Evolutionary conservation across 2,888 invertebrate species (phyloP), one percentile per base, ranked within the genome.

Genomic region (Gisinianus flammeolus): DNA sequence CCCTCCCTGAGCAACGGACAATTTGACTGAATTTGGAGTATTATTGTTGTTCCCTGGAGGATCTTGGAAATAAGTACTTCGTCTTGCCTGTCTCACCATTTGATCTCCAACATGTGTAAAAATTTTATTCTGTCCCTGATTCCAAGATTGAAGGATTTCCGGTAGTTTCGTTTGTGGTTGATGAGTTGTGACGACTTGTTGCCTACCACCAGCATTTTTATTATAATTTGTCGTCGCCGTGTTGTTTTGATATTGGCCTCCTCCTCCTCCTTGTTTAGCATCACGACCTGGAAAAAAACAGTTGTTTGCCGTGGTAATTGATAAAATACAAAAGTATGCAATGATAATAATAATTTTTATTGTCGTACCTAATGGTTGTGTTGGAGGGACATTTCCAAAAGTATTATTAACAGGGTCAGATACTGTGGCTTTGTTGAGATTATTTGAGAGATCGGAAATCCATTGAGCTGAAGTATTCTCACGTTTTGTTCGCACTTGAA

Each of bases 61-160:
- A 69, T 76, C 76, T 33, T 68, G 76, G 31, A 76, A 76, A 24
- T 76, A 76, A 4, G 76, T 76, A 22, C 68, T 68, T 31, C 69
- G 35, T 69, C 76, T 66, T 22, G 24, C 31, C 28, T 76, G 67
- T 26, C 68, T 76, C 6, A 33, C 28, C 5, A 6, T 26, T 26
- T 28, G 31, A 2, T 76, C 76, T n/a, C 35, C 62, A 52, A 5
- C 26, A 35, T 68, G 30, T 19, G 26, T 33, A 35, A 35, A 54
- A n/a, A 62, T 26, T 62, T 73, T 73, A 22, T 62, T 31, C 10
- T 67, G 16, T 16, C 62, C 58, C 19, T 44, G 67, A 67, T 69
- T 76, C 76, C 76, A 76, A n/a, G 76, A 69, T 28, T 76, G 76
- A 6, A 76, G 58, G n/a, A 76, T 76, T 68, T 76, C 76, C n/a